Evolutionary conservation across 2,888 invertebrate species (phyloP), one percentile per base, ranked within the genome.

Genomic region (Xiphydria camelus): DNA sequence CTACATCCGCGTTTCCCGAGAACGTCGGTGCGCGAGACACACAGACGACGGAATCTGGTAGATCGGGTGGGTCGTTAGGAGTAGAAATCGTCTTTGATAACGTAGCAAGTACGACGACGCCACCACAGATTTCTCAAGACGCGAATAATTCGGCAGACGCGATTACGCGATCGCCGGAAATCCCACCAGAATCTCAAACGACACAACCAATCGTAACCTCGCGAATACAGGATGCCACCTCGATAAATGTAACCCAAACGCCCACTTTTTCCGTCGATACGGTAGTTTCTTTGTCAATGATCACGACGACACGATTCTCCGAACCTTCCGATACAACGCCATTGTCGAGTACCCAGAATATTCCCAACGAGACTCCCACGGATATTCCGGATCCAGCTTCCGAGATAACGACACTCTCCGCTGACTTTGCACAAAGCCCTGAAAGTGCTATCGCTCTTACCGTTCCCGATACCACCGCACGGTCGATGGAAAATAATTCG

Each of bases 281-380:
- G 18, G 43, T 66, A 34, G 52, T 66, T 17, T 42, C 54, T 10
- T 60, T 62, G 34, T 55, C 66, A 54, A 66, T 66, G 66, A 52
- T 55, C 33, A 55, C 66, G 20, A 64, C 65, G 44, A 55, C 56
- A n/a, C 57, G 61, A 4, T 54, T 64, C 19, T 59, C 66, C 38
- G 61, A 64, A 46, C 42, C 15, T 10, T 29, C 14, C 29, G 4
- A 29, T 29, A 29, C 29, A 29, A 29, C 29, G 9, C 14, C 29
- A n/a, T n/a, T n/a, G n/a, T n/a, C n/a, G n/a, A n/a, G n/a, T n/a
- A n/a, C n/a, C n/a, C n/a, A n/a, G n/a, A n/a, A n/a, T n/a, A n/a
- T n/a, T n/a, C n/a, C n/a, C n/a, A n/a, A n/a, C n/a, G n/a, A n/a
- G n/a, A n/a, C n/a, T n/a, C n/a, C n/a, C n/a, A n/a, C n/a, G n/a